phyloP scores from a whole-genome alignment of 2,113 vertebrate genomes.

The Elachura formosa region DNA sequence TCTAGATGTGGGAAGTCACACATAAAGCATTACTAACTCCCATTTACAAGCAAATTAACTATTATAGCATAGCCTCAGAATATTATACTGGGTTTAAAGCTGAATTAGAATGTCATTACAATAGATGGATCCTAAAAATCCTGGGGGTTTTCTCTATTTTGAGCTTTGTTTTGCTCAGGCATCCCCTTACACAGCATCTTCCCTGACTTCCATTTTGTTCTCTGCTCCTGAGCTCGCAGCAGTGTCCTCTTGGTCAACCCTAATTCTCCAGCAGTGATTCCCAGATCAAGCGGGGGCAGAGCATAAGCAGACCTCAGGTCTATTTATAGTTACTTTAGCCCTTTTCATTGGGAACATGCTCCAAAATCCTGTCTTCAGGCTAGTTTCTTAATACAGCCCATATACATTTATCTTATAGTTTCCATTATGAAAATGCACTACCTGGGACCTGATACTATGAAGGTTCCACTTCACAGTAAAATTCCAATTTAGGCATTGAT shows the following conservation, averaged over 20 bases:
- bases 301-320: not conserved
- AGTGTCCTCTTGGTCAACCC: not conserved
- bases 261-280: not conserved
- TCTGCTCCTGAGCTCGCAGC: not conserved
- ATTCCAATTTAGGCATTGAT: not conserved
- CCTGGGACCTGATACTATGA: not conserved
- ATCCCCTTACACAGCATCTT: not conserved
- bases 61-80: not conserved
- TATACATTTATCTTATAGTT: not conserved
- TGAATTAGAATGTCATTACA: not conserved
- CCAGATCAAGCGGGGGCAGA: not conserved
- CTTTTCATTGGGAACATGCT: not conserved
- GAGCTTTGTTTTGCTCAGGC: not conserved
- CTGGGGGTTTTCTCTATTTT: not conserved
- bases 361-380: not conserved
- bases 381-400: not conserved
- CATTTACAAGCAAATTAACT: slow-evolving; percentile 31
- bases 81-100: not conserved
- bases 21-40: not conserved
- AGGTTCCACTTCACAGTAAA: not conserved
- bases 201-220: not conserved
- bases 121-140: not conserved
- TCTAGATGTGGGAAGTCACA: not conserved
- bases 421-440: not conserved
- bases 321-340: not conserved